These are phyloP conservation scores for Danaus melanippus DNA, from an alignment of 1,140 invertebrate genomes.

Conservation along the genomic window DNA sequence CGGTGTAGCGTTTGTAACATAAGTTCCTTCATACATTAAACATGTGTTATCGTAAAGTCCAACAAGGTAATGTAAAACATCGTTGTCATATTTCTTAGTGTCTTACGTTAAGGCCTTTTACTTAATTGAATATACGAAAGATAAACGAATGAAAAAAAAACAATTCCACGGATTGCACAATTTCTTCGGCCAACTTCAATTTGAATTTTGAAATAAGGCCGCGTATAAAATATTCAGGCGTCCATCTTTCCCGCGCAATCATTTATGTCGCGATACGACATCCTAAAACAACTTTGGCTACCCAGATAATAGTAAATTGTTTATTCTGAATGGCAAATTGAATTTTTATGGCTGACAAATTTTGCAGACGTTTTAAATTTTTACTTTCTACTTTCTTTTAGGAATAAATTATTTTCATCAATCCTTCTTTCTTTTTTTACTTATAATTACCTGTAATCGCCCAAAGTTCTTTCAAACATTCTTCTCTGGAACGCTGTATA, in stretches of 20 bases:
- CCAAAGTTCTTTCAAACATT: slow-evolving; percentile 74
- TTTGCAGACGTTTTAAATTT: too few relatives aligned
- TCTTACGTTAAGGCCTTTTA: too few relatives aligned
- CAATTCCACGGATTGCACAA: too few relatives aligned
- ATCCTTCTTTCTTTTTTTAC: not conserved
- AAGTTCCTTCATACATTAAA: too few relatives aligned
- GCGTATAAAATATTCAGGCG: slow-evolving; percentile 8
- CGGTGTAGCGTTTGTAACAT: too few relatives aligned
- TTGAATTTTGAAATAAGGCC: too few relatives aligned
- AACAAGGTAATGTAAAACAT: too few relatives aligned
- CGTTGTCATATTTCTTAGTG: too few relatives aligned
- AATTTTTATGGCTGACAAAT: not conserved
- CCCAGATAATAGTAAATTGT: slow-evolving; percentile 1
- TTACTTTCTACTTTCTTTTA: not conserved
- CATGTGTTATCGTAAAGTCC: too few relatives aligned
- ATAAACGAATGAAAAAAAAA: too few relatives aligned
- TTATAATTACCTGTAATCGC: slow-evolving; percentile 72
- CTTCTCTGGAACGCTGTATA: slow-evolving; percentile 72
- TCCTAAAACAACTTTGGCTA: slow-evolving; percentile 6
- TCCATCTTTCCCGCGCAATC: slow-evolving; percentile 6
- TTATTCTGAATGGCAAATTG: not conserved
- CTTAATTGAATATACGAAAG: too few relatives aligned
- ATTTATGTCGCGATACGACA: slow-evolving; percentile 4
- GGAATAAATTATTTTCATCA: not conserved
- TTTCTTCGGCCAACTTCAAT: too few relatives aligned